Percentiles rank a stretch among this genome's conserved stretches.
These are phyloP conservation scores for Drosophila pallidifrons DNA, from an alignment of 1,140 invertebrate species.

Conservation along the genomic window DNA sequence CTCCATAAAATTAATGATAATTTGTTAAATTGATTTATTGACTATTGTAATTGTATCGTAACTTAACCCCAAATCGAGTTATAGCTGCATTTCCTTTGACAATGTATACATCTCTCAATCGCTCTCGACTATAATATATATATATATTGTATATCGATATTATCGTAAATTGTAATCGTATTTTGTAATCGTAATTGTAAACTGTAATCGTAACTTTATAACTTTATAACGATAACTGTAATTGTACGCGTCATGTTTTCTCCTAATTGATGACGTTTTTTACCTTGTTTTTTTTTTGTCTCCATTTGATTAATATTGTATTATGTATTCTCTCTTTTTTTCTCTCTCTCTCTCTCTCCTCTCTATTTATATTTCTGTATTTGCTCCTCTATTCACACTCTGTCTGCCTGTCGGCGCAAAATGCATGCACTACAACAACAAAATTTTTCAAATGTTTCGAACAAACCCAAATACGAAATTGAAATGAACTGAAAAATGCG, in stretches of 20 bases:
- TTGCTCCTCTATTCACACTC: conserved; percentile 68
- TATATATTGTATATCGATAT: conserved; percentile 13
- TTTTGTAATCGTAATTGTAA: conserved; percentile 21
- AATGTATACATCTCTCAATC: conserved; percentile 17
- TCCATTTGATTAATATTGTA: conserved; percentile 77
- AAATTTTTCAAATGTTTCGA: conserved; percentile 51
- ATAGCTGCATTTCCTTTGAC: conserved; percentile 55
- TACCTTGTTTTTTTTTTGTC: conserved; percentile 48
- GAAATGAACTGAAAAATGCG: conserved; percentile 6
- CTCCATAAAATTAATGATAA: conserved; percentile 18
- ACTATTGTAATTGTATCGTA: conserved; percentile 60
- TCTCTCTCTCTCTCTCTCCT: conserved; percentile 69
- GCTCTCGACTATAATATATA: conserved; percentile 36
- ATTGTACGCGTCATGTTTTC: conserved; percentile 52
- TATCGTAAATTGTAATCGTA: conserved; percentile 53
- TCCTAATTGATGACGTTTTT: conserved; percentile 29
- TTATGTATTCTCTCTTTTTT: conserved; percentile 66
- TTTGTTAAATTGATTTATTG: conserved; percentile 24
- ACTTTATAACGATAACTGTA: conserved; percentile 50
- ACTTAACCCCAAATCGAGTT: conserved; percentile 51
- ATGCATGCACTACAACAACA: conserved; percentile 60
- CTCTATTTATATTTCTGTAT: conserved; percentile 32
- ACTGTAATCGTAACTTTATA: conserved; percentile 36
- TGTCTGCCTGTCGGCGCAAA: conserved; percentile 66
- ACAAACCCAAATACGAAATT: conserved; percentile 37